Conservation (phyloP, 2,888 invertebrate genomes). For the Stegophylla sp. region DNA sequence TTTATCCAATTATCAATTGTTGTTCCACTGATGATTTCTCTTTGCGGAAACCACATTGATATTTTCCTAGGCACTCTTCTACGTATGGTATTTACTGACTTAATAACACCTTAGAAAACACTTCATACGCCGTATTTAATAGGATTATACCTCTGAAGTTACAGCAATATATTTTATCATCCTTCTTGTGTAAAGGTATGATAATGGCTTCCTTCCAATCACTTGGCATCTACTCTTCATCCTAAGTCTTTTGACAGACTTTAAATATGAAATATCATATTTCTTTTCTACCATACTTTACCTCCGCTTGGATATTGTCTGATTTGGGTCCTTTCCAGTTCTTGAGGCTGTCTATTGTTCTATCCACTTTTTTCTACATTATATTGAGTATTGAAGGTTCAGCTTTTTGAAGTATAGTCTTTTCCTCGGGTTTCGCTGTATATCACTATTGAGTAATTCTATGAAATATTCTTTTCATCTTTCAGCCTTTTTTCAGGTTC, state of each 20-base stretch:
- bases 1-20: too few species aligned
- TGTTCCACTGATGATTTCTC: too few species aligned
- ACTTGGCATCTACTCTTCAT: not conserved
- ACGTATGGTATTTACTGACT: not conserved
- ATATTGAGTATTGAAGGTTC: not conserved
- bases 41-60: too few species aligned
- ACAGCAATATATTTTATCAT: not conserved
- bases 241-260: not conserved
- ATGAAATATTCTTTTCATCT: not conserved
- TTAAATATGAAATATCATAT: not conserved
- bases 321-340: constrained; percentile 27
- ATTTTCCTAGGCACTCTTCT: not conserved
- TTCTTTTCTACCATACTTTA: not conserved
- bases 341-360: not conserved
- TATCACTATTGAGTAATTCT: not conserved
- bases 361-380: not conserved
- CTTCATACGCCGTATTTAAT: not conserved
- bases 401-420: not conserved
- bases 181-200: not conserved
- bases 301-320: not conserved
- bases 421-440: not conserved
- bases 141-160: not conserved
- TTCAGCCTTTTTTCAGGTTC: not conserved
- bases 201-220: not conserved
- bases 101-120: not conserved